Base-by-base conservation (phyloP, 1,140 invertebrate species). In the Cyclargus thomasi region DNA sequence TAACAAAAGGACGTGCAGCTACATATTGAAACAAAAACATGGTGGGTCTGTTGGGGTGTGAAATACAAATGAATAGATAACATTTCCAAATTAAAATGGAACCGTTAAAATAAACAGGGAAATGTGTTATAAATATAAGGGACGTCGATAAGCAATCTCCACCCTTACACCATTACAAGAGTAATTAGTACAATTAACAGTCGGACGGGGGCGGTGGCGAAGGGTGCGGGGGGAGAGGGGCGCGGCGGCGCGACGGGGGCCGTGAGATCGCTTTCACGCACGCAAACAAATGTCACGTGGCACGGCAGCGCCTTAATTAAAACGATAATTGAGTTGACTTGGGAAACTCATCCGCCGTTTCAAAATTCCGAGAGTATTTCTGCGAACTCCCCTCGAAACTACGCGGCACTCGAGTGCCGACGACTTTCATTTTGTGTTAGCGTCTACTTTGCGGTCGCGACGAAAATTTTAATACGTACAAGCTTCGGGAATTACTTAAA, bases 281-380 rank as follows among this genome's bases (percentile, higher is more conserved):
- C 82, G 87, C 86, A 90, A 90, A 90, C 87, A 88, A 88, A 90
- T 85, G 86, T 87, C 87, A 90, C 87, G 86, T 90, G 87, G 85
- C 81, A 78, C 75, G 75, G 79, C 81, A 73, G 79, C 81, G 87
- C 85, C 85, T 88, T 90, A 88, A 90, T 90, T 90, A 90, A 90
- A 90, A 90, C 86, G 85, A 88, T 90, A 90, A 90, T 90, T 90
- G 87, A 90, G 88, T 88, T 86, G 87, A 90, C 84, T 90, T 88
- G 83, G 78, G 82, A 88, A 88, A 86, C 81, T 87, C 85, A 83
- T 87, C 85, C 86, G 85, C 85, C 82, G 86, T 88, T 90, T 86
- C 86, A 80, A 81, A 86, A 86, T 87, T 84, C 80, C 78, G 76
- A 81, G 81, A 82, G 83, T 86, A 87, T 84, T 86, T 85, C 80